Base-by-base conservation (phyloP, 2,113 vertebrate species). In the Cettia cetti region DNA sequence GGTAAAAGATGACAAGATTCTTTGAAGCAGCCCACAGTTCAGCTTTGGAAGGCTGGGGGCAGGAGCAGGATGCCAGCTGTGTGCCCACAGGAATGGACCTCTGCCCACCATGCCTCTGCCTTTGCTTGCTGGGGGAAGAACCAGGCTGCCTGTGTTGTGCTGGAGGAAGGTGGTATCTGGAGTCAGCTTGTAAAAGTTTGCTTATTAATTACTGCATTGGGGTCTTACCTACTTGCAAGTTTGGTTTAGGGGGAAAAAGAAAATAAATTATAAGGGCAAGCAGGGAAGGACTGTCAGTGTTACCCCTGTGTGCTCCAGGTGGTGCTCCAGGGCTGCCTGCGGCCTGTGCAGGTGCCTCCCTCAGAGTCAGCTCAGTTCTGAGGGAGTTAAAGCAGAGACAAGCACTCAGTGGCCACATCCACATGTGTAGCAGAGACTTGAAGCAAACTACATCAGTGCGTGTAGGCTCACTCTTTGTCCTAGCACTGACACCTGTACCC, bases 31-130 rank as follows among this genome's bases (percentile, higher is more conserved):
- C 93, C 76, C 82, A 80, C 79, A n/a, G 66, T 44, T 88, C 76
- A 50, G 68, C 47, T 83, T 75, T n/a, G 93, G 69, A 81, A 79
- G 88, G 52, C 45, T 5, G 40, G 72, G 70, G 70, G 47, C 96
- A 91, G 78, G 82, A 94, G 77, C 95, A 81, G 77, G 86, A 63
- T 16, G 85, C 91, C 92, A 87, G 81, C 86, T 82, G 61, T 84
- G 91, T 88, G 93, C 87, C 75, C 90, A 60, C 84, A 80, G 79
- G 86, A 88, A 87, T 54, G 92, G 89, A 87, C 80, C 84, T 90
- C 90, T 94, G 89, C 45, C 31, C 19, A 74, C 78, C 89, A 93
- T 49, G 74, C 87, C 83, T 78, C 86, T 93, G 88, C 56, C 61
- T 86, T 50, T 45, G 85, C 92, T 91, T 82, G 74, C 80, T 90